These are phyloP conservation scores for Pleuronectes platessa DNA, from an alignment of 2,113 vertebrate species.

Conservation along the genomic window DNA sequence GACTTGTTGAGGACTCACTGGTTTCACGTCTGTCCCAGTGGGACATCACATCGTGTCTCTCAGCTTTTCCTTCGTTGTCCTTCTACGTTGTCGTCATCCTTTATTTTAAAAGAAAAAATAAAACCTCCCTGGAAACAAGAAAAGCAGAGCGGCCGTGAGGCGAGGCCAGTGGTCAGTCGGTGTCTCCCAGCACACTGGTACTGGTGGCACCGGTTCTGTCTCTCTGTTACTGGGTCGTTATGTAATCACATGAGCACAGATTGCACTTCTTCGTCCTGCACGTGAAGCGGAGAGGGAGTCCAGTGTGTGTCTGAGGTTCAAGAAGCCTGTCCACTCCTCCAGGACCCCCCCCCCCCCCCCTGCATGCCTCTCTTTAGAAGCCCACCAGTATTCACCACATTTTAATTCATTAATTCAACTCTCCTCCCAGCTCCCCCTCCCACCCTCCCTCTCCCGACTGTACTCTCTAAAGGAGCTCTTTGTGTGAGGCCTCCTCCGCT, in stretches of 20 bases:
- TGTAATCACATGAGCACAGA: constrained; percentile 66
- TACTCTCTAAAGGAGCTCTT: constrained; percentile 78
- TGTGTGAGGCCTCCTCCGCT: no score
- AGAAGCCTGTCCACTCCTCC: constrained; percentile 66
- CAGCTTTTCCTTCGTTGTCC: neutral
- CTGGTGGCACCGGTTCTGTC: constrained; percentile 70
- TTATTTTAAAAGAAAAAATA: neutral
- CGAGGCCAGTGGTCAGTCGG: constrained; percentile 35
- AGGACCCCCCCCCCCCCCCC: constrained; percentile 18
- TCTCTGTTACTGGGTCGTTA: constrained; percentile 74
- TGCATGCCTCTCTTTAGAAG: constrained; percentile 65
- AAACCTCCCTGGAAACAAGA: neutral
- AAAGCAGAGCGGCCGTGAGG: neutral
- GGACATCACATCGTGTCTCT: constrained; percentile 40
- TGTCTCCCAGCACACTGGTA: constrained; percentile 68
- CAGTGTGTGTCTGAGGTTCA: constrained; percentile 26
- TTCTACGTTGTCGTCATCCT: constrained; percentile 27
- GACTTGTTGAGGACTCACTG: constrained; percentile 49
- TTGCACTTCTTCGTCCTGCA: constrained; percentile 28
- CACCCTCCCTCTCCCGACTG: constrained; percentile 69
- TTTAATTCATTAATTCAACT: constrained; percentile 84
- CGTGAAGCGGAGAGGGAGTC: constrained; percentile 26
- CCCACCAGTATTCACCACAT: constrained; percentile 72
- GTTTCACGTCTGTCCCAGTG: neutral
- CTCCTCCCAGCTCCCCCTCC: constrained; percentile 75